phyloP scores from a whole-genome alignment of 1,140 invertebrate genomes.

The Ylistrum balloti region DNA sequence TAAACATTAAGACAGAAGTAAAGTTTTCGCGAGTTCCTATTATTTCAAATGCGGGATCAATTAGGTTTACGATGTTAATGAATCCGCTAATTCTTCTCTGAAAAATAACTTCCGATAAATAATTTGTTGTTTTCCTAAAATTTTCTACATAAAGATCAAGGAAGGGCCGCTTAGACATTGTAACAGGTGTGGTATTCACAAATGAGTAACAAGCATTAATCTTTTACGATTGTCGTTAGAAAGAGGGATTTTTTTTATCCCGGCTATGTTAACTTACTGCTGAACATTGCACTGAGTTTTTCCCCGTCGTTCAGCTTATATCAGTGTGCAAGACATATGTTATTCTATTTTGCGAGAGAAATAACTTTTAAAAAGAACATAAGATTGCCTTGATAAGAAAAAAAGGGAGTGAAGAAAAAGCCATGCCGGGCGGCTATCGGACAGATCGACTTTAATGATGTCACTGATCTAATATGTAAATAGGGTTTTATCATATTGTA shows the following conservation, averaged over 20 bases:
- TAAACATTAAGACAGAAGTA: neutral
- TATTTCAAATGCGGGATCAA: constrained; percentile 6
- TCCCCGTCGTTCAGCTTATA: neutral
- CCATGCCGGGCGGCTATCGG: neutral
- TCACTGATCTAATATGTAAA: neutral
- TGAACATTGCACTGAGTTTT: neutral
- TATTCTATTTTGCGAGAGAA: constrained; percentile 16
- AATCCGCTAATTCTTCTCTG: neutral
- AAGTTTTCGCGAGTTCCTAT: constrained; percentile 17
- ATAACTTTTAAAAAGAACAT: neutral
- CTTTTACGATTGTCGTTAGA: constrained; percentile 16
- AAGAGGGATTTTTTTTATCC: neutral
- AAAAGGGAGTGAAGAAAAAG: neutral
- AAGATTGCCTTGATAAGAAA: constrained; percentile 22
- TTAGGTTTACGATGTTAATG: neutral
- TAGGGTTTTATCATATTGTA: neutral
- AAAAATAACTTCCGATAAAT: neutral
- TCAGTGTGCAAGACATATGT: neutral
- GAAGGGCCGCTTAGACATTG: neutral
- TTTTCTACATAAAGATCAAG: neutral
- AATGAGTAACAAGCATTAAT: neutral
- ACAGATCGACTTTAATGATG: neutral
- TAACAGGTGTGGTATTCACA: constrained; percentile 17
- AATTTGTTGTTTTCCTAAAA: constrained; percentile 20
- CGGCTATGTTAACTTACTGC: neutral